Percentiles rank a stretch among this genome's conserved stretches.
Evolutionary conservation across 2,888 invertebrate species (phyloP).

Genomic region (Linyphia triangularis): DNA sequence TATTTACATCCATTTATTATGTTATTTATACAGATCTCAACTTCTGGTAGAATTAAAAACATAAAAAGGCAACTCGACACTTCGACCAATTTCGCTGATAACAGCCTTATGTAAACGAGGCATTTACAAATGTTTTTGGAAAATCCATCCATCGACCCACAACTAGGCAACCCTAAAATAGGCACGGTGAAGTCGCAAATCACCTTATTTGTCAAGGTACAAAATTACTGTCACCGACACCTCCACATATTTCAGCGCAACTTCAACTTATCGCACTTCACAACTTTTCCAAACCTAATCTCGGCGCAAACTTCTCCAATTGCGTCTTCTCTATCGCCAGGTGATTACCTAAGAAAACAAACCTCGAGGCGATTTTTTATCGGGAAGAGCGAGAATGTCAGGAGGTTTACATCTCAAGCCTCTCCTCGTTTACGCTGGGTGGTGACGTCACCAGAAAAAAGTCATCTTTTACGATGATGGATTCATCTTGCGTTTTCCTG

Average conservation of each 20-base stretch:
- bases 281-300: conserved; percentile 27
- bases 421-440: neutral
- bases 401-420: conserved; percentile 1
- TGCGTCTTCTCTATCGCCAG: conserved; percentile 16
- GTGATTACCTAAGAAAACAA: conserved; percentile 39
- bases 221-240: neutral
- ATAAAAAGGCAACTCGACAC: too few species aligned
- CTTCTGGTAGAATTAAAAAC: too few species aligned
- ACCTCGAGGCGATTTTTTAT: conserved; percentile 29
- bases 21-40: too few species aligned
- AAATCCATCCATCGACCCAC: too few species aligned
- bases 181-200: neutral
- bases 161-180: neutral
- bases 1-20: too few species aligned
- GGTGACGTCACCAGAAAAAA: neutral
- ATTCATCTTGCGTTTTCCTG: conserved; percentile 1
- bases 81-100: too few species aligned
- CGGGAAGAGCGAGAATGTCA: neutral
- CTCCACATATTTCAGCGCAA: neutral
- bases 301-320: conserved; percentile 7
- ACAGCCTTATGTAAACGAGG: too few species aligned
- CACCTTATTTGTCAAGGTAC: neutral
- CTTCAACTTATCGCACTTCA: neutral
- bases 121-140: too few species aligned
- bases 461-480: conserved; percentile 20